phyloP scores from a whole-genome alignment of 2,888 invertebrate species.

The Calliopum simillimum region DNA sequence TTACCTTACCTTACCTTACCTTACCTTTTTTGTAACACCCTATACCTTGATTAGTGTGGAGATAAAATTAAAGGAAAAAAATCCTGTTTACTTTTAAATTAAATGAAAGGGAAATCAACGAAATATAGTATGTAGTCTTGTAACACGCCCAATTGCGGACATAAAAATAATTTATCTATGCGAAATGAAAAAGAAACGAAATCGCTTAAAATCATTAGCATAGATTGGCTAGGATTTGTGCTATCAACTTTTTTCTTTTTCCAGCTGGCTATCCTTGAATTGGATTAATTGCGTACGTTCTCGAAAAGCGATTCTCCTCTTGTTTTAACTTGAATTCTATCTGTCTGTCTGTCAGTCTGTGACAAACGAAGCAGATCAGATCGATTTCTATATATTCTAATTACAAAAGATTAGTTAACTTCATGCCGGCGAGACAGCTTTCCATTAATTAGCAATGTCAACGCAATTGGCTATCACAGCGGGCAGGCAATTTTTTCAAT shows the following conservation, averaged over 20 bases:
- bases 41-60: constrained; percentile 16
- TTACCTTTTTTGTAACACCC: no score
- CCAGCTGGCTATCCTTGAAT: no score
- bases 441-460: constrained; percentile 54
- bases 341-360: not conserved
- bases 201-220: no score
- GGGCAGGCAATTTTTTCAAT: constrained; percentile 34
- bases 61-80: constrained; percentile 3
- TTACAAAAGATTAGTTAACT: constrained; percentile 24
- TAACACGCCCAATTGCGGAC: not conserved
- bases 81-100: not conserved
- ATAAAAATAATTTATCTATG: no score
- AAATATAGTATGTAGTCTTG: not conserved
- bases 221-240: no score
- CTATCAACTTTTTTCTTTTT: no score
- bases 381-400: constrained; percentile 9
- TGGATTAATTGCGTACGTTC: no score
- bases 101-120: constrained; percentile 24
- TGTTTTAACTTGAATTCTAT: not conserved
- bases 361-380: not conserved
- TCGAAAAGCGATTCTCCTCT: not conserved
- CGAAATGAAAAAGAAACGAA: no score
- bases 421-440: constrained; percentile 5
- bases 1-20: no score
- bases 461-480: constrained; percentile 52